These are phyloP conservation scores for Galeopsomyia nigrocyanea DNA, from an alignment of 2,888 invertebrate species.

Conservation along the genomic window DNA sequence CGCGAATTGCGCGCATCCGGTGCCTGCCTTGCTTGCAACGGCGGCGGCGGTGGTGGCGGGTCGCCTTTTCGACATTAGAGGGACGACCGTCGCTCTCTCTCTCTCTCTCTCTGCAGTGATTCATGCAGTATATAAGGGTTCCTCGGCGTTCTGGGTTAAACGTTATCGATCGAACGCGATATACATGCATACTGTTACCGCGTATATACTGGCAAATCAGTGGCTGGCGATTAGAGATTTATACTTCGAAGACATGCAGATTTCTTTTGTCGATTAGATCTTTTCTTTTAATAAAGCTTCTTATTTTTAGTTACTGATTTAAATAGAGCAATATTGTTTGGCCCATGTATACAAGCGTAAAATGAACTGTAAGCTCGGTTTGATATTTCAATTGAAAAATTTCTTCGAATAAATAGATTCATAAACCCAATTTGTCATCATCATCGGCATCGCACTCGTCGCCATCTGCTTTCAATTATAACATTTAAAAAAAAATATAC, in stretches of 20 bases:
- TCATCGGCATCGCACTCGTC: conserved; percentile 9
- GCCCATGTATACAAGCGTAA: no score
- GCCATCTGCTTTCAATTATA: conserved; percentile 31
- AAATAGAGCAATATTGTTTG: no score
- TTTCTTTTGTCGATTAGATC: no score
- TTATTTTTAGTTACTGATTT: no score
- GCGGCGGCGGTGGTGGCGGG: background rate
- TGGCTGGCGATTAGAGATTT: no score
- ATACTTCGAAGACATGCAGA: no score
- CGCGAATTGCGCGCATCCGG: conserved; percentile 61
- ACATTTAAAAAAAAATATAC: background rate
- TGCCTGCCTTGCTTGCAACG: conserved; percentile 17
- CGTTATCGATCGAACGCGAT: conserved; percentile 28
- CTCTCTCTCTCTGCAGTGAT: conserved; percentile 27
- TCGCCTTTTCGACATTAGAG: conserved; percentile 6
- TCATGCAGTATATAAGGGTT: conserved; percentile 20
- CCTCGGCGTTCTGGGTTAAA: conserved; percentile 6
- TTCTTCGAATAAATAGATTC: conserved; percentile 17
- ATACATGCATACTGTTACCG: conserved; percentile 10
- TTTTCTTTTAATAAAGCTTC: no score
- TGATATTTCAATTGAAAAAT: background rate
- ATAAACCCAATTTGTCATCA: conserved; percentile 4
- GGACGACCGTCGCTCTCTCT: background rate
- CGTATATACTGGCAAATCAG: background rate
- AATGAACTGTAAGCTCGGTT: no score